phyloP scores from a whole-genome alignment of 2,113 vertebrate genomes.

The Anarhynchus alexandrinus region DNA sequence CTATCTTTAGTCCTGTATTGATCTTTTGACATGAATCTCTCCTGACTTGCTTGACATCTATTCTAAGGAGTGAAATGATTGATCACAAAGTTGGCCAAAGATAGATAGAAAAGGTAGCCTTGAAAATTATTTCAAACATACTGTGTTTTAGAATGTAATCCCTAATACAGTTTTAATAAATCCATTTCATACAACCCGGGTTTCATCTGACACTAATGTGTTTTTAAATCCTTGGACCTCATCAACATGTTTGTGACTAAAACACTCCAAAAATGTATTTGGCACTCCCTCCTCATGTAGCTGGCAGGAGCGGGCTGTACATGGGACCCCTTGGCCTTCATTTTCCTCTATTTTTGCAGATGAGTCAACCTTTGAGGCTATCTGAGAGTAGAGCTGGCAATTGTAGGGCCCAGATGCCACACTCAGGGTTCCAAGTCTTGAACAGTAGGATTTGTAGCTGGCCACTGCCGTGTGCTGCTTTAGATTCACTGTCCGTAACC shows the following conservation, averaged over 20 bases:
- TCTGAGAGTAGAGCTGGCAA: conserved; percentile 22
- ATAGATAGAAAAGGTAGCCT: neutral
- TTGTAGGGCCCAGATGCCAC: conserved; percentile 33
- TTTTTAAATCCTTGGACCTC: conserved; percentile 1
- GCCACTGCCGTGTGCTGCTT: neutral
- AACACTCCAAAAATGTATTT: conserved; percentile 12
- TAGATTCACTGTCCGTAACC: conserved; percentile 23
- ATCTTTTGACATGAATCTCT: conserved; percentile 3
- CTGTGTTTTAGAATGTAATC: neutral
- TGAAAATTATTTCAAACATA: neutral
- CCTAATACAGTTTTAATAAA: neutral
- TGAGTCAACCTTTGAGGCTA: neutral
- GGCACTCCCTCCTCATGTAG: neutral
- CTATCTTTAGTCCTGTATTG: neutral
- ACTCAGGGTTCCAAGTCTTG: neutral
- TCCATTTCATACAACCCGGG: neutral
- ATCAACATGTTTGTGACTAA: neutral
- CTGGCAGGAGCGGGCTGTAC: neutral
- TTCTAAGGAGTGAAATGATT: neutral
- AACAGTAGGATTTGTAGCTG: conserved; percentile 42
- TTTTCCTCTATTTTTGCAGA: neutral
- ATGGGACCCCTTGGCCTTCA: neutral
- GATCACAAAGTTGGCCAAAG: neutral
- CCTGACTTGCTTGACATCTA: neutral
- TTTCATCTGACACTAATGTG: neutral